These are phyloP conservation scores for Zhengitettix transpicula DNA, from an alignment of 2,888 invertebrate genomes.

Conservation along the genomic window DNA sequence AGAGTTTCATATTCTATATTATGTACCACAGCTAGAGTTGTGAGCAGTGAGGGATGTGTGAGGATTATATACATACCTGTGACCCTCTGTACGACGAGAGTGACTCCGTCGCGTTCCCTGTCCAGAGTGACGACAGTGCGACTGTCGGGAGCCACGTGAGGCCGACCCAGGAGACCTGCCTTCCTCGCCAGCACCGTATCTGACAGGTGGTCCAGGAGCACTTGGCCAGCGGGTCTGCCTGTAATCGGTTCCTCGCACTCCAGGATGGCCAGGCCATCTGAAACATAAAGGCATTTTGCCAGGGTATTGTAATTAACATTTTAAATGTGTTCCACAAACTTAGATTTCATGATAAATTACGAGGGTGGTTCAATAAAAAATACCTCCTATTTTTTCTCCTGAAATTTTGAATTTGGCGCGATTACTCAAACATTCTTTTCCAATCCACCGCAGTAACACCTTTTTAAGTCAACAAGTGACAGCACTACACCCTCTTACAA, in stretches of 20 bases:
- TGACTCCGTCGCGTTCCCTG: constrained; percentile 36
- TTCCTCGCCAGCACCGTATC: constrained; percentile 49
- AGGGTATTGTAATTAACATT: neutral
- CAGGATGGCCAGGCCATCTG: constrained; percentile 54
- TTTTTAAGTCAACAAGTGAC: too few relatives aligned
- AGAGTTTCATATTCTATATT: constrained; percentile 7
- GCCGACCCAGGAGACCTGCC: constrained; percentile 42
- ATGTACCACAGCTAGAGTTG: too few relatives aligned
- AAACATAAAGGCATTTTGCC: neutral
- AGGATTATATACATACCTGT: constrained; percentile 34
- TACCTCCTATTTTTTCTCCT: too few relatives aligned
- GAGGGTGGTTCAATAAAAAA: too few relatives aligned
- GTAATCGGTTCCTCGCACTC: constrained; percentile 52
- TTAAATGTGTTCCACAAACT: neutral
- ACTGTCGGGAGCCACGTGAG: constrained; percentile 53
- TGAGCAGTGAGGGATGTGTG: too few relatives aligned
- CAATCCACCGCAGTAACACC: too few relatives aligned
- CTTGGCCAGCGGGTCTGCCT: constrained; percentile 42
- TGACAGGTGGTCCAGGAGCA: constrained; percentile 53
- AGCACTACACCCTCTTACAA: too few relatives aligned
- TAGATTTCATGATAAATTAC: too few relatives aligned
- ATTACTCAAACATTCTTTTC: too few relatives aligned
- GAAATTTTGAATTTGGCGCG: too few relatives aligned
- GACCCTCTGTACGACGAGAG: constrained; percentile 45
- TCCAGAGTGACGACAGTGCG: constrained; percentile 50